phyloP scores from a whole-genome alignment of 2,113 vertebrate species.

The Porphyrio hochstetteri region DNA sequence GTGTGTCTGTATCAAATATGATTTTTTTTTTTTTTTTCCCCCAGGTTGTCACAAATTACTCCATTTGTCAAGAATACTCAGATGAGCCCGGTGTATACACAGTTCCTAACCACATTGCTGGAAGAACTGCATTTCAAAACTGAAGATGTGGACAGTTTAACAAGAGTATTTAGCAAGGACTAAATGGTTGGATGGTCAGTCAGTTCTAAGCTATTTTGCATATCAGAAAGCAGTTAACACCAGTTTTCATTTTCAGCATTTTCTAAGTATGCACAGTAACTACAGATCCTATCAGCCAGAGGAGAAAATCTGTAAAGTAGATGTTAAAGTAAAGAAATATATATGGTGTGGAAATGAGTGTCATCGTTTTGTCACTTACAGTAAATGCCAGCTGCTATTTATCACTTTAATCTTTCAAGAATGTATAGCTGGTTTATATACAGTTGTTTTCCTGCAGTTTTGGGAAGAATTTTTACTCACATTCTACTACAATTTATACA shows the following conservation, averaged over 20 bases:
- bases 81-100: conserved; percentile 59
- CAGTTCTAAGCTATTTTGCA: not conserved
- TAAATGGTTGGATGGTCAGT: conserved; percentile 60
- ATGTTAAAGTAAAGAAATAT: conserved; percentile 20
- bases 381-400: conserved; percentile 44
- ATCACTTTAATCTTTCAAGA: conserved; percentile 6
- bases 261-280: not conserved
- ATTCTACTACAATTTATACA: not conserved
- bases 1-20: not conserved
- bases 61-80: conserved; percentile 63
- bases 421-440: not conserved
- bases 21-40: not conserved
- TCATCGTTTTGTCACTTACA: conserved; percentile 37
- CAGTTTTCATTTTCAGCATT: not conserved
- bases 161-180: conserved; percentile 67
- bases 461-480: not conserved
- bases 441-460: not conserved
- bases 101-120: conserved; percentile 75
- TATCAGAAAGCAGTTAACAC: not conserved
- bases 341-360: conserved; percentile 31
- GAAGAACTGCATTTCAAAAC: conserved; percentile 76
- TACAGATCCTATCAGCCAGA: conserved; percentile 4
- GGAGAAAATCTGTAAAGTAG: not conserved
- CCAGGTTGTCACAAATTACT: conserved; percentile 65
- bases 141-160: conserved; percentile 79